Evolutionary conservation across 2,888 invertebrate species (phyloP).

Genomic region (Linyphia triangularis): DNA sequence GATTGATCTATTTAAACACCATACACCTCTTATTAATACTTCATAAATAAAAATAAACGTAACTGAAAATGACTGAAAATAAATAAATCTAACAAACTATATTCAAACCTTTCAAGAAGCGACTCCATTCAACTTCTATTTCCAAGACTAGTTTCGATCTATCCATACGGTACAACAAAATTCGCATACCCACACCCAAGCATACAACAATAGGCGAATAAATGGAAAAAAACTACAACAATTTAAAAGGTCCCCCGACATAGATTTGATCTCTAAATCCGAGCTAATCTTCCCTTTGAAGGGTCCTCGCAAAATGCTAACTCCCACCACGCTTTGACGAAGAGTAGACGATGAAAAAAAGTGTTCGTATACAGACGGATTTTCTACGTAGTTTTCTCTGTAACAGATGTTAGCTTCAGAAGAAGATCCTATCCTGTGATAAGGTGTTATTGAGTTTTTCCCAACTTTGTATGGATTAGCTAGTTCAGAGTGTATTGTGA

Average conservation of each 20-base stretch:
- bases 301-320: constrained; percentile 49
- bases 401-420: constrained; percentile 69
- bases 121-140: too few relatives aligned
- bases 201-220: constrained; percentile 8
- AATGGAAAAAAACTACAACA: constrained; percentile 29
- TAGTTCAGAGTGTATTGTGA: constrained; percentile 45
- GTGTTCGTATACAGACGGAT: constrained; percentile 21
- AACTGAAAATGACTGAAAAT: too few relatives aligned
- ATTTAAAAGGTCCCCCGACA: constrained; percentile 52
- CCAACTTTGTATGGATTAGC: constrained; percentile 43
- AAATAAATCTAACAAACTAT: too few relatives aligned
- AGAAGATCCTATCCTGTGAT: constrained; percentile 61
- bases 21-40: too few relatives aligned
- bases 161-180: too few relatives aligned
- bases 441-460: constrained; percentile 64
- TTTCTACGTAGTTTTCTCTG: constrained; percentile 61
- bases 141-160: too few relatives aligned
- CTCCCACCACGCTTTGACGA: constrained; percentile 36
- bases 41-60: too few relatives aligned
- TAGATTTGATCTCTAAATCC: constrained; percentile 70
- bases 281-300: constrained; percentile 47
- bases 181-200: constrained; percentile 16
- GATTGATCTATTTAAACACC: too few relatives aligned
- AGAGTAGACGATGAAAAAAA: constrained; percentile 47
- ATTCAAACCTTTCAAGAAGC: too few relatives aligned